Conservation (phyloP, 2,888 invertebrate genomes). For the Pachydiplax longipennis region DNA sequence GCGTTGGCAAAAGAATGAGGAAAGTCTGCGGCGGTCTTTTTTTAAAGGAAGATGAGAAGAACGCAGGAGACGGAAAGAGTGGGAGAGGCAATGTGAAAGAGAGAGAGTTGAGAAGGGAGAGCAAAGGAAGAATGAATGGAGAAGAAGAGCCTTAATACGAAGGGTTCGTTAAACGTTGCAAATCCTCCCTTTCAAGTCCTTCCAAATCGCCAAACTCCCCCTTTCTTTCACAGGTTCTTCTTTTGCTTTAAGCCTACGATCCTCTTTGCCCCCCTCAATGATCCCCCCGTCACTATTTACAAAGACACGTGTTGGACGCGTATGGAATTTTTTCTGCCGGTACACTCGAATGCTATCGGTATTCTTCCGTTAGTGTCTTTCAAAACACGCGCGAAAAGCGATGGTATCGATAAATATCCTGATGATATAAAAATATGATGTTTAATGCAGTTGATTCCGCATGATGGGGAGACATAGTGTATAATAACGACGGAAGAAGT, state of each 20-base stretch:
- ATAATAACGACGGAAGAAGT: too few species aligned
- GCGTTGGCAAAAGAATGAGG: background rate
- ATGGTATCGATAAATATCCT: too few species aligned
- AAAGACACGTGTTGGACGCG: too few species aligned
- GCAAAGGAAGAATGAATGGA: background rate
- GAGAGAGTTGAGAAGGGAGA: background rate
- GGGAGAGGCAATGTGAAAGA: background rate
- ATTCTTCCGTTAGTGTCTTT: too few species aligned
- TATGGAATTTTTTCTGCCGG: too few species aligned
- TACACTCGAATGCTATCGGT: too few species aligned
- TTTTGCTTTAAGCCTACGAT: background rate
- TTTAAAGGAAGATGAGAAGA: background rate
- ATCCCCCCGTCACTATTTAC: background rate
- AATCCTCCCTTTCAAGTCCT: constrained; percentile 41
- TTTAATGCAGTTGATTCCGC: too few species aligned
- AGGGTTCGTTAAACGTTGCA: constrained; percentile 19
- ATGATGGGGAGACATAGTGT: too few species aligned
- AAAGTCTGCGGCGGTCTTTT: background rate
- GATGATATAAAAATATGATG: too few species aligned
- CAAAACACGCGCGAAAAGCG: too few species aligned
- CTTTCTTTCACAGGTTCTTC: background rate
- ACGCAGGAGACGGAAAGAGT: background rate
- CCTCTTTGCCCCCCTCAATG: background rate
- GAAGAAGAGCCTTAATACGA: background rate
- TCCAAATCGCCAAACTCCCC: constrained; percentile 31